Evolutionary conservation across 1,140 invertebrate genomes (phyloP), one percentile per base, ranked within the genome.

Genomic region (Calephelis virginiensis): DNA sequence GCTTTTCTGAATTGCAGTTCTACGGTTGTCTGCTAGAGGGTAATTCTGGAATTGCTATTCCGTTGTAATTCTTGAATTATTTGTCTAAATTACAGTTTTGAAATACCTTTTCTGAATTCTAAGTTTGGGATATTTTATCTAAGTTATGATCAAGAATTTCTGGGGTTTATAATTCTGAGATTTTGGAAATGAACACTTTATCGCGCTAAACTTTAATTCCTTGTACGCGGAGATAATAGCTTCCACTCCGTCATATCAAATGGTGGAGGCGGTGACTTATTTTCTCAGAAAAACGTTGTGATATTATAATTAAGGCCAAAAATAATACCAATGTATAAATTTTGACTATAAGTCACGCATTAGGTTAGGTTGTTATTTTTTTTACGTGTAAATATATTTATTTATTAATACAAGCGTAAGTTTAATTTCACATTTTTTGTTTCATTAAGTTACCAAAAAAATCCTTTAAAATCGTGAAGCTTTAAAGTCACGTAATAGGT

Each of bases 251-350:
- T 78, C 48, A 17, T 49, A 4, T 28, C 10, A 28, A 50, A 53
- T 53, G 68, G 80, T 79, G 81, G 83, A 83, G 85, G 69, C 64
- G 59, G 81, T 77, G 85, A 90, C 83, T 90, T 88, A 88, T 90
- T 89, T 86, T 82, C 81, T 80, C 80, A 60, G 69, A 48, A 67
- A 45, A 64, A 74, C 71, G 64, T 77, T 82, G 79, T 82, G 77
- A 84, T 82, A 80, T 37, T 77, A 67, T 74, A 72, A 73, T 73
- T 61, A 71, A 67, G 56, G 5, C 66, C 53, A 53, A 63, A 75
- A 70, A 65, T 66, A 66, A 40, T 50, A 66, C 60, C 37, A 68
- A 53, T 53, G 49, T 53, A 53, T 14, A 53, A 53, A 53, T 9
- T 2, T 53, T 53, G 49, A 53, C 49, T 53, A 28, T 5, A 17